Evolutionary conservation across 2,113 vertebrate genomes (phyloP).

Genomic region (Anhinga anhinga): DNA sequence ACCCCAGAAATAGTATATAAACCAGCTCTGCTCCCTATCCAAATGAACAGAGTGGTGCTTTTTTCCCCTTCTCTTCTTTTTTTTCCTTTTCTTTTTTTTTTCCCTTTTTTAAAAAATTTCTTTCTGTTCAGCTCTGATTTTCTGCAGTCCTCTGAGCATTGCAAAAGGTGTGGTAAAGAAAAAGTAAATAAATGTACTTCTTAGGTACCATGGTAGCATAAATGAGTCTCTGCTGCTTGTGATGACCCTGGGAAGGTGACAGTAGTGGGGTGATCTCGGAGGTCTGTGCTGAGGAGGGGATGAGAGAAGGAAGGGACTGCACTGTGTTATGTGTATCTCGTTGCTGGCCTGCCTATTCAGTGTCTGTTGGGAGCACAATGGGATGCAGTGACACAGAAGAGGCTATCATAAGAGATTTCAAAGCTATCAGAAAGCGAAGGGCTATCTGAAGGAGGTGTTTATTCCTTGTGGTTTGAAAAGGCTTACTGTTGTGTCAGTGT

Average conservation of each 20-base stretch:
- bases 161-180: not conserved
- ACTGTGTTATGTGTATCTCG: fast-evolving
- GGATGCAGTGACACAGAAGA: not conserved
- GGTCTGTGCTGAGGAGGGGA: not conserved
- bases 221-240: not conserved
- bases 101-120: not conserved
- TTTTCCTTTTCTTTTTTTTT: fast-evolving
- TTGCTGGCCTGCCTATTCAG: not conserved
- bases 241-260: not conserved
- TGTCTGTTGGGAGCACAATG: not conserved
- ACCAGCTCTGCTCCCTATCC: not conserved
- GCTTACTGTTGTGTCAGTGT: not conserved
- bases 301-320: not conserved
- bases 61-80: too few relatives aligned
- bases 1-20: not conserved
- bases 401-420: not conserved
- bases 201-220: not conserved
- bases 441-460: not conserved
- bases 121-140: not conserved
- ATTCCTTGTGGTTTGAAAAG: not conserved
- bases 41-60: not conserved
- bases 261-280: not conserved
- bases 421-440: not conserved
- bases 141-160: not conserved
- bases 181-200: not conserved